Conservation (phyloP, 2,113 vertebrate species). For the Brachyhypopomus occidentalis region DNA sequence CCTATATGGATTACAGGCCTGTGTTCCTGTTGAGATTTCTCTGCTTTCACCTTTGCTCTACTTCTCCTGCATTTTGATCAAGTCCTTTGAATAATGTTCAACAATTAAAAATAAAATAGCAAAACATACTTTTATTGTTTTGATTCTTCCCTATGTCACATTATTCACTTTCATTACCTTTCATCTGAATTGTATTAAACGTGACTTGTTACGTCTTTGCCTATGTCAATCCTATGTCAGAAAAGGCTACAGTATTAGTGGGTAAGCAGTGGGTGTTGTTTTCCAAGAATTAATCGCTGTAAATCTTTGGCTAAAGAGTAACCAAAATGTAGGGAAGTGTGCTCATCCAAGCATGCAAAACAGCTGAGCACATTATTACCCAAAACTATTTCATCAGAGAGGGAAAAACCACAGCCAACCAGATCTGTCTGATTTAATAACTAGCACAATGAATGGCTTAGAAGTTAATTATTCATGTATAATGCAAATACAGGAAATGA, state of each 20-base stretch:
- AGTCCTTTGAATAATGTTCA: neutral
- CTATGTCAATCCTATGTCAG: neutral
- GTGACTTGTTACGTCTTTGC: neutral
- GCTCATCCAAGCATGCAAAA: neutral
- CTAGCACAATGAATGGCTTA: conserved; percentile 22
- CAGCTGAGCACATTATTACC: neutral
- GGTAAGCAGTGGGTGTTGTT: too few species aligned
- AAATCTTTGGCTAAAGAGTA: neutral
- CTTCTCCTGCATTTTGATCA: neutral
- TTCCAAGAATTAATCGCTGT: too few species aligned
- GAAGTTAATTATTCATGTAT: conserved; percentile 41
- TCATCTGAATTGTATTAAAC: neutral
- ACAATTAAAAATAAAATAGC: neutral
- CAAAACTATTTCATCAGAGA: neutral
- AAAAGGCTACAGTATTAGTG: too few species aligned
- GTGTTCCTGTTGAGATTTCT: neutral
- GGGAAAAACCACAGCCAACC: conserved; percentile 16
- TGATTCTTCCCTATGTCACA: neutral
- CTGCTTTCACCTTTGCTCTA: neutral
- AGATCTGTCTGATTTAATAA: conserved; percentile 15
- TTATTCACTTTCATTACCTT: neutral
- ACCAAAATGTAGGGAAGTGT: neutral
- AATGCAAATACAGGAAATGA: conserved; percentile 43
- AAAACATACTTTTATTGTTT: neutral
- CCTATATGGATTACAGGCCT: neutral